Evolutionary conservation across 2,797 vertebrate genomes (phyloP).

Genomic region (Ispidina lecontei): DNA sequence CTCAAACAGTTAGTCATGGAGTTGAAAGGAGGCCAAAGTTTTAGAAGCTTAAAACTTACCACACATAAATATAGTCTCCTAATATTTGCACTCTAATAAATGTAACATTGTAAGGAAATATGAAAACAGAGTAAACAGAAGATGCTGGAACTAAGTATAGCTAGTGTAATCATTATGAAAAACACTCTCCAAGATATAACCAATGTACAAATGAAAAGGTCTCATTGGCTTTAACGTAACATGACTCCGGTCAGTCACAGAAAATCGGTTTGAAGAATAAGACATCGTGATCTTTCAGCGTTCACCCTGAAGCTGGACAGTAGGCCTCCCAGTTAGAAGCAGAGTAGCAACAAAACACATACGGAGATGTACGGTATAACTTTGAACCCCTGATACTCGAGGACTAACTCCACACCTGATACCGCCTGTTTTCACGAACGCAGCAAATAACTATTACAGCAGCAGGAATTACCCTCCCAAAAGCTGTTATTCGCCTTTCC

Average conservation of each 20-base stretch:
- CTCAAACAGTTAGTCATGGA: conserved; percentile 48
- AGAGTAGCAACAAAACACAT: rapidly evolving
- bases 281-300: rapidly evolving
- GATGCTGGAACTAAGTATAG: background rate
- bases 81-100: background rate
- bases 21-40: conserved; percentile 16
- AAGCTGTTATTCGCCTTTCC: background rate
- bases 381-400: rapidly evolving
- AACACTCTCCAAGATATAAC: background rate
- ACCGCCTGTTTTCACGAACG: background rate
- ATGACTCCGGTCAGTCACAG: background rate
- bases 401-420: background rate
- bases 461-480: background rate
- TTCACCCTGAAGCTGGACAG: background rate
- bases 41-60: background rate
- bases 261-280: rapidly evolving
- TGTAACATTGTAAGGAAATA: background rate
- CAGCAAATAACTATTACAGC: rapidly evolving
- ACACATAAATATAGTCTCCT: background rate
- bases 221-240: rapidly evolving
- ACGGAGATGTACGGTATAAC: rapidly evolving
- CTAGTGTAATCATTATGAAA: background rate
- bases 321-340: background rate
- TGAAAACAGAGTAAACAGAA: background rate
- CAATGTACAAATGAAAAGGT: background rate